A percentile compares a stretch with the other conserved stretches of the same genome.
Evolutionary conservation across 2,797 vertebrate genomes (phyloP).

Genomic region (Sebastes steindachneri): DNA sequence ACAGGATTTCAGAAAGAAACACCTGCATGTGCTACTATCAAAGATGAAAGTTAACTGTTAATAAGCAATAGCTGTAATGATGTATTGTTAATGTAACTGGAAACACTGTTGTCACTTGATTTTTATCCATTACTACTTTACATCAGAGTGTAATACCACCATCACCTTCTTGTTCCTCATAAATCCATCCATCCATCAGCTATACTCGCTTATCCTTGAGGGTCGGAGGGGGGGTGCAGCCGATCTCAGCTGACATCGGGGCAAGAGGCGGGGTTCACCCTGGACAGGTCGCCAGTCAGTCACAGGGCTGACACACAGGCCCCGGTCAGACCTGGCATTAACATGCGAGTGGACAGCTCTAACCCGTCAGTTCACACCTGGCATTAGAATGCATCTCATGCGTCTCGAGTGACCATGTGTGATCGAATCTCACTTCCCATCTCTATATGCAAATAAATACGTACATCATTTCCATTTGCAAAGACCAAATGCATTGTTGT

Average conservation of each 20-base stretch:
- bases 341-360: background rate
- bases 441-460: no score
- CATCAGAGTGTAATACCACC: background rate
- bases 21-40: background rate
- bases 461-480: background rate
- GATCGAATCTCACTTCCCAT: no score
- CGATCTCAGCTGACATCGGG: background rate
- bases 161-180: background rate
- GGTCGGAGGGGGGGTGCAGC: background rate
- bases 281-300: background rate
- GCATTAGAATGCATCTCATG: no score
- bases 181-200: background rate
- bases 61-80: conserved; percentile 1
- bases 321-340: background rate
- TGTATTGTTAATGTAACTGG: background rate
- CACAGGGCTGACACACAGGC: background rate
- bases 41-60: background rate
- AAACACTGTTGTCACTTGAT: background rate
- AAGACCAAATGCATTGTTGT: background rate
- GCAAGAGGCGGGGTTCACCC: background rate
- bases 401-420: no score
- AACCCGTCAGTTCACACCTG: no score
- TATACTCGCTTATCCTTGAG: background rate
- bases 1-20: conserved; percentile 13
- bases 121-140: background rate